Percentiles rank a stretch among this genome's conserved stretches.
Conservation (phyloP, 2,888 invertebrate species). For the Andrena bucephala region DNA sequence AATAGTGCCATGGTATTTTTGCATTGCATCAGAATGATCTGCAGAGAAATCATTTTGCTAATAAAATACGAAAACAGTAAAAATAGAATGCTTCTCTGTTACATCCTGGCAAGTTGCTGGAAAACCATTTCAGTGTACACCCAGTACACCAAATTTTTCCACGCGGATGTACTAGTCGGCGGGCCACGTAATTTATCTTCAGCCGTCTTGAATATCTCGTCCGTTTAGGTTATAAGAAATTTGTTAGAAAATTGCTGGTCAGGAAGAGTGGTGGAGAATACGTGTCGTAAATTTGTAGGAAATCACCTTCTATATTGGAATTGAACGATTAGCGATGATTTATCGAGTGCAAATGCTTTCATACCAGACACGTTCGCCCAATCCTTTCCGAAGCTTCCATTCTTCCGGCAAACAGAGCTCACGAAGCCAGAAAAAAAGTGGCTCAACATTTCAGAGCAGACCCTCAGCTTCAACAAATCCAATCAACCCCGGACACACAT, state of each 20-base stretch:
- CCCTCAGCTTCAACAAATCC: not conserved
- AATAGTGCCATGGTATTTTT: too few relatives aligned
- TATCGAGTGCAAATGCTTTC: conserved; percentile 4
- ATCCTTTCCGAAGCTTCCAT: not conserved
- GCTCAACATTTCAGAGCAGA: not conserved
- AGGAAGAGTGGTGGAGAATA: not conserved
- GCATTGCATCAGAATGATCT: too few relatives aligned
- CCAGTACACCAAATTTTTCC: conserved; percentile 3
- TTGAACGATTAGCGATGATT: conserved; percentile 19
- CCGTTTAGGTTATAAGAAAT: conserved; percentile 25
- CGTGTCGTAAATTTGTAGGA: conserved; percentile 21
- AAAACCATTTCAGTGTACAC: not conserved
- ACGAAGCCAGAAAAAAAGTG: not conserved
- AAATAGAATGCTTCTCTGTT: not conserved
- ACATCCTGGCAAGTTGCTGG: not conserved
- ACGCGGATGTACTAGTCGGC: not conserved
- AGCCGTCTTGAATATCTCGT: conserved; percentile 39
- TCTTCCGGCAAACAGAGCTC: not conserved
- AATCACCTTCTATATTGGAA: conserved; percentile 11
- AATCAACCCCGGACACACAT: not conserved
- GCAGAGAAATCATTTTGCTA: too few relatives aligned
- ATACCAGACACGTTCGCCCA: not conserved
- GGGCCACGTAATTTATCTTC: conserved; percentile 29
- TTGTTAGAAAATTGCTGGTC: conserved; percentile 26
- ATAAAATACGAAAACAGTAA: too few relatives aligned